phyloP scores from a whole-genome alignment of 2,888 invertebrate genomes.

The Autographa pulchrina region DNA sequence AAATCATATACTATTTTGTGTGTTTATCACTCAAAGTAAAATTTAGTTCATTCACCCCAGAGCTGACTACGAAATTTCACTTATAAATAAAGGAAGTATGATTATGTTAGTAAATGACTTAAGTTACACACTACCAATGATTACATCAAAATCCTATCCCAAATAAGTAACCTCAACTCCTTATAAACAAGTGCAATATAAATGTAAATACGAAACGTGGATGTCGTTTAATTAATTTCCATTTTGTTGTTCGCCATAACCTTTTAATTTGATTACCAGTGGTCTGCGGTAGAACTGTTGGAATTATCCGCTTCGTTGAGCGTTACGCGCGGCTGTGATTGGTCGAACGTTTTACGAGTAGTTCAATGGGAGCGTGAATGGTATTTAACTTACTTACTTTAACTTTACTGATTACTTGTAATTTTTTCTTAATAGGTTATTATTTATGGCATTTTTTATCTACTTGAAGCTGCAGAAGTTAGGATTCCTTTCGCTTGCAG shows the following conservation, averaged over 20 bases:
- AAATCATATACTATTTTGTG: too few species aligned
- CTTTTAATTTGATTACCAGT: slow-evolving; percentile 62
- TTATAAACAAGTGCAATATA: slow-evolving; percentile 24
- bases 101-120: too few species aligned
- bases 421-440: background rate
- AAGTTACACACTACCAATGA: too few species aligned
- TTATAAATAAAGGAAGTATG: too few species aligned
- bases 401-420: background rate
- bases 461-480: too few species aligned
- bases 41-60: too few species aligned
- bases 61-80: too few species aligned
- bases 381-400: too few species aligned
- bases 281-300: slow-evolving; percentile 53
- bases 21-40: too few species aligned
- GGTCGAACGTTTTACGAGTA: slow-evolving; percentile 16
- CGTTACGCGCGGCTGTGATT: slow-evolving; percentile 23
- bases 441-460: background rate
- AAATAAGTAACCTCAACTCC: slow-evolving; percentile 4
- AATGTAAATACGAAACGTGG: slow-evolving; percentile 30
- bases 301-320: slow-evolving; percentile 44
- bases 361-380: slow-evolving; percentile 9
- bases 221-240: slow-evolving; percentile 41
- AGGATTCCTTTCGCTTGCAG: too few species aligned
- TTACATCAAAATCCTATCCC: slow-evolving; percentile 8
- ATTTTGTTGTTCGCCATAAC: slow-evolving; percentile 48